Base-by-base conservation (phyloP, 2,113 vertebrate genomes). In the Pyxicephalus adspersus region DNA sequence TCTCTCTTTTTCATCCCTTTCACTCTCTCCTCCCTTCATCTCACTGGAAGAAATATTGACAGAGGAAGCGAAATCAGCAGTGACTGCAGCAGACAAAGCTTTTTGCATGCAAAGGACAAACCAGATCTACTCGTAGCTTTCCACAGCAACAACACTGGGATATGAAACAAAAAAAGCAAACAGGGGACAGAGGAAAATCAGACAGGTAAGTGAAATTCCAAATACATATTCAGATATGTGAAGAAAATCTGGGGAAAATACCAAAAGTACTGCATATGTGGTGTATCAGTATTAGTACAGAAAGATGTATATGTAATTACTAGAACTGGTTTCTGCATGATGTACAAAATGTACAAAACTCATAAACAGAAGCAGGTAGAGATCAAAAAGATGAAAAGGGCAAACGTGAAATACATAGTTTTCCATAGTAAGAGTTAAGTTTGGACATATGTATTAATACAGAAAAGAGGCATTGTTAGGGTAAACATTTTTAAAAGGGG, bases 31-130 rank as follows among this genome's bases (percentile, higher is more conserved):
- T 65, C 64, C 78, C 77, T 34, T 67, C 78, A 80, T 58, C 67
- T 80, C 58, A 20, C 51, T 63, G 66, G 78, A 67, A 72, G 67
- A 67, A 80, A 80, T 80, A 80, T 64, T 68, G 64, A 64, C 67
- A 63, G 18, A 58, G 31, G n/a, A n/a, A n/a, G n/a, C n/a, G n/a
- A 23, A 65, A 76, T 70, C 55, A 68, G 57, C 66, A 57, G 67
- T 54, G 66, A 66, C 28, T 70, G 66, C n/a, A 77, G n/a, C 19
- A 28, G 19, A 63, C 29, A 17, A 64, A 66, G 3, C 18, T 19
- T 57, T 63, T 54, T 55, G 76, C 22, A 45, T 64, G 38, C 28
- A 45, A 63, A 65, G 71, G 70, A 74, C 80, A 75, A 45, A 81
- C 28, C 45, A 50, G 13, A 64, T 6, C 78, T 64, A 68, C 67